A percentile compares a stretch with the other conserved stretches of the same genome.
These are phyloP conservation scores for Sebastiscus tertius DNA, from an alignment of 2,797 vertebrate genomes.

Conservation along the genomic window DNA sequence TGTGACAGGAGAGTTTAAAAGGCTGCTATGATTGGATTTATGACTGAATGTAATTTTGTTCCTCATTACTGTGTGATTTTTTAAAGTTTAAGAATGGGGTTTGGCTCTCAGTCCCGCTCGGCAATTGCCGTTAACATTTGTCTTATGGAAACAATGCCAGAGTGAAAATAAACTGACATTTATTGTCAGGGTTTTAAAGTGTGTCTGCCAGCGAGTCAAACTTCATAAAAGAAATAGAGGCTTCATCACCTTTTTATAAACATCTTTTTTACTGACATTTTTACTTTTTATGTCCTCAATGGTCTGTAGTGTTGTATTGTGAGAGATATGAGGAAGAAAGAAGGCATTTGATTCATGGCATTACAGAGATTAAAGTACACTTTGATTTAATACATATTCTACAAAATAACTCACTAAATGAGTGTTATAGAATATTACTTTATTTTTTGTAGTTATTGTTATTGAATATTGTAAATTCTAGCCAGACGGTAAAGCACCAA, in stretches of 20 bases:
- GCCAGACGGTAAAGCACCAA: no score
- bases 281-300: background rate
- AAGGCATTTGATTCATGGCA: no score
- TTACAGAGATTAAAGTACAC: no score
- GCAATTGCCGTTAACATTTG: background rate
- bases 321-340: no score
- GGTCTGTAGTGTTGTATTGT: background rate
- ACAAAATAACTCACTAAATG: no score
- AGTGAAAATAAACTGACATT: conserved; percentile 1
- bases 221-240: background rate
- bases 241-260: background rate
- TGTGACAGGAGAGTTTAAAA: background rate
- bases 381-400: no score
- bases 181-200: background rate
- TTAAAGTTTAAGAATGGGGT: conserved; percentile 3
- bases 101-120: background rate
- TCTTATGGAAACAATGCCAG: background rate
- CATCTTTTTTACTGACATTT: background rate
- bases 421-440: no score
- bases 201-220: background rate
- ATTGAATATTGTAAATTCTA: no score
- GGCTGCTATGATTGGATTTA: background rate
- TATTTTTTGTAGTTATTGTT: no score
- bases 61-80: background rate
- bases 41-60: background rate